Conservation (phyloP, 2,888 invertebrate genomes). For the Griposia aprilina region DNA sequence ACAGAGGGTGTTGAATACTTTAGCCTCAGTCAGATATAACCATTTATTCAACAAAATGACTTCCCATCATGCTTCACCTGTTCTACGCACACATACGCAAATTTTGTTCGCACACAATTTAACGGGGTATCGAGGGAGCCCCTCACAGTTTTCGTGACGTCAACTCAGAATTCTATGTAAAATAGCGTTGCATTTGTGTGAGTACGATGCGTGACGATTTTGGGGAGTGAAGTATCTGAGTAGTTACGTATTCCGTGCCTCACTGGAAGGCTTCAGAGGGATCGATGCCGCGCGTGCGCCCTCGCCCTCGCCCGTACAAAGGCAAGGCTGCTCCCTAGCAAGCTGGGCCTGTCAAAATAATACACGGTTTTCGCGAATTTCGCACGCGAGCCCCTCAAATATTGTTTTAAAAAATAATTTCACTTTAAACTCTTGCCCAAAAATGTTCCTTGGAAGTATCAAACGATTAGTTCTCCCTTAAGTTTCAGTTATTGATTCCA, state of each 20-base stretch:
- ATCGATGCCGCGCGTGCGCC: constrained; percentile 88
- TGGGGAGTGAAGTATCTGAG: constrained; percentile 30
- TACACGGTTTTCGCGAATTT: constrained; percentile 78
- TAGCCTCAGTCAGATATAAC: constrained; percentile 39
- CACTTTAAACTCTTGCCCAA: constrained; percentile 15
- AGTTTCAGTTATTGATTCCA: constrained; percentile 48
- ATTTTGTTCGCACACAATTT: not conserved
- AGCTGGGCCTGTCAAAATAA: constrained; percentile 86
- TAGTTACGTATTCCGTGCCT: constrained; percentile 63
- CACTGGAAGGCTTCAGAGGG: constrained; percentile 76
- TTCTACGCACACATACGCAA: constrained; percentile 39
- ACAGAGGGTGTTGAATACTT: constrained; percentile 70
- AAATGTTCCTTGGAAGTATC: constrained; percentile 52
- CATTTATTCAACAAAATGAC: not conserved
- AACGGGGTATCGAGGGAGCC: not conserved
- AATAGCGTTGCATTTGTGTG: constrained; percentile 36
- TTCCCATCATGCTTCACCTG: not conserved
- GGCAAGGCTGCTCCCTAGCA: constrained; percentile 81
- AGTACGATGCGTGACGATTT: constrained; percentile 33
- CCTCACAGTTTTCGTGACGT: constrained; percentile 9
- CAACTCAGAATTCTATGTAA: constrained; percentile 17
- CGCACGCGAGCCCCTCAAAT: constrained; percentile 69
- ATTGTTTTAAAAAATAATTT: constrained; percentile 50
- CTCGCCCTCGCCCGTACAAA: constrained; percentile 80
- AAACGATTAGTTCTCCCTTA: constrained; percentile 23